A percentile compares a stretch with the other conserved stretches of the same genome.
These are phyloP conservation scores for Congeria kusceri DNA, from an alignment of 2,888 invertebrate genomes.

Conservation along the genomic window DNA sequence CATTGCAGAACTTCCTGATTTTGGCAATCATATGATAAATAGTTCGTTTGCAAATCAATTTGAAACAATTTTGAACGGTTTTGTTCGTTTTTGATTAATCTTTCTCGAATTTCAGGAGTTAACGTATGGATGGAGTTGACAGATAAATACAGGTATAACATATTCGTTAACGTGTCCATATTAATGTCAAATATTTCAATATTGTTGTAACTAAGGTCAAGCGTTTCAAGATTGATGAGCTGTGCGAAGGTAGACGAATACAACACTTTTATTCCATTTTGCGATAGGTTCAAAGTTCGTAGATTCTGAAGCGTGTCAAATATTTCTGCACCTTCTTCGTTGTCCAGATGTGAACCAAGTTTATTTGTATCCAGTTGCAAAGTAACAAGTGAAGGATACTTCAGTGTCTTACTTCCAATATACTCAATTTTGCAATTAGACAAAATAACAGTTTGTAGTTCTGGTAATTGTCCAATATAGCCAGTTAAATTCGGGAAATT, in stretches of 20 bases:
- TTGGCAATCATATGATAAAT: constrained; percentile 23
- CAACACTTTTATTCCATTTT: constrained; percentile 21
- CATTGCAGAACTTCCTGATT: constrained; percentile 26
- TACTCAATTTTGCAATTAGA: constrained; percentile 32
- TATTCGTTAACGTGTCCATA: constrained; percentile 11
- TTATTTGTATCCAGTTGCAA: constrained; percentile 36
- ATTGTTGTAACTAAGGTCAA: constrained; percentile 43
- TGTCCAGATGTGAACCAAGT: constrained; percentile 22
- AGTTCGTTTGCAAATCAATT: constrained; percentile 40
- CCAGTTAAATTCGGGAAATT: constrained; percentile 19
- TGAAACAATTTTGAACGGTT: constrained; percentile 1
- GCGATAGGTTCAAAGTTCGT: constrained; percentile 25
- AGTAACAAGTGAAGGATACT: constrained; percentile 4
- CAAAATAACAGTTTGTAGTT: constrained; percentile 25
- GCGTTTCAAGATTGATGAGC: background rate
- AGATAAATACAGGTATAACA: constrained; percentile 26
- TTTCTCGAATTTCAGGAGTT: too few species aligned
- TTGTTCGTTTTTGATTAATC: too few species aligned
- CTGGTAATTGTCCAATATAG: constrained; percentile 18
- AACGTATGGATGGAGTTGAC: constrained; percentile 31
- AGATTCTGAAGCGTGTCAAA: constrained; percentile 30
- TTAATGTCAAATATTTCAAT: constrained; percentile 17
- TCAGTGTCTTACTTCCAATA: constrained; percentile 15
- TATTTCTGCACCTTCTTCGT: constrained; percentile 1
- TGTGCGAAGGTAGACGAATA: background rate